Evolutionary conservation across 2,113 vertebrate genomes (phyloP), one percentile per base, ranked within the genome.

Genomic region (Megaleporinus macrocephalus): DNA sequence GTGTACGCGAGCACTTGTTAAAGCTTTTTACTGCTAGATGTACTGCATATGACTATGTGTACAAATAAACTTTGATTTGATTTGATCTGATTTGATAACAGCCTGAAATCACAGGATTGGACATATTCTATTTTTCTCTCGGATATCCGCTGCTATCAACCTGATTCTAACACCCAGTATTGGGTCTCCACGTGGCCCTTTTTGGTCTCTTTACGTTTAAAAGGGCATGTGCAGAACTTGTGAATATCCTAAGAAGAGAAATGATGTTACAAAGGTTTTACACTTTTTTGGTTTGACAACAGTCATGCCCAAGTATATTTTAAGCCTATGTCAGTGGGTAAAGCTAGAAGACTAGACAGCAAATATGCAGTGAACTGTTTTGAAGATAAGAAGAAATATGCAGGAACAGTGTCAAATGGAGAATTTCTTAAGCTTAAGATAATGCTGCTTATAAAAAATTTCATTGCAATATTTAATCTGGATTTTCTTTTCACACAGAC

Each of bases 351-450:
- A 65, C 47, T 47, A 47, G 30, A 68, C 18, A 47, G 36, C 24
- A 20, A 63, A 65, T 76, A 49, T 49, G 9, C 36, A 65, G 29
- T 33, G 30, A 12, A 30, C 18, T 65, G 44, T 16, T 36, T 1
- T n/a, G 13, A n/a, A 55, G 9, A 66, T 30, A 18, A 13, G 18
- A 49, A 47, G 16, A 53, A 77, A 53, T 70, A 44, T 70, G 33
- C 66, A 70, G 36, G 27, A 70, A 44, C 33, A 70, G 33, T 24
- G 65, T 36, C 66, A 70, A 44, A 70, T 44, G 10, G 66, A 70
- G 66, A 70, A 44, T 22, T 61, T 70, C 36, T 44, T 44, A 70
- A 70, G 33, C 66, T 70, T 70, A 70, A 70, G 36, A 70, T 36
- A 20, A 44, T n/a, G 24, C n/a, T 44, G 33, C 41, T 70, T 29